Percentiles rank a stretch among this genome's conserved stretches.
These are phyloP conservation scores for fruit fly (Drosophila melanogaster) DNA, from an alignment of 1,140 invertebrate species.

Conservation along the genomic window Release_6_plus_ISO1_MT NT_033777.3:23819501-23820000, in stretches of 20 bases:
- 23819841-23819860: background rate
- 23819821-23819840: background rate
- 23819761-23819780: background rate
- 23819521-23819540: no score
- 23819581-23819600: conserved; percentile 2
- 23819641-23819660: conserved; percentile 2
- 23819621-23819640: conserved; percentile 12
- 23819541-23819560: no score
- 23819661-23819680: background rate
- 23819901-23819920: background rate
- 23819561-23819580: no score
- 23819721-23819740: conserved; percentile 58
- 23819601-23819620: conserved; percentile 48
- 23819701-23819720: conserved; percentile 66
- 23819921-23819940: conserved; percentile 13
- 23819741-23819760: conserved; percentile 53
- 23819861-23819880: background rate
- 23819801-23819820: background rate
- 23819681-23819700: conserved; percentile 13
- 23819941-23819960: conserved; percentile 19
- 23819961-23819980: conserved; percentile 53
- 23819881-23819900: background rate
- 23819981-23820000: conserved; percentile 38
- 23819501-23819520: no score
- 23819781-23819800: background rate